phyloP scores from a whole-genome alignment of 2,797 vertebrate species.

The Parotocinclus haroldoi region DNA sequence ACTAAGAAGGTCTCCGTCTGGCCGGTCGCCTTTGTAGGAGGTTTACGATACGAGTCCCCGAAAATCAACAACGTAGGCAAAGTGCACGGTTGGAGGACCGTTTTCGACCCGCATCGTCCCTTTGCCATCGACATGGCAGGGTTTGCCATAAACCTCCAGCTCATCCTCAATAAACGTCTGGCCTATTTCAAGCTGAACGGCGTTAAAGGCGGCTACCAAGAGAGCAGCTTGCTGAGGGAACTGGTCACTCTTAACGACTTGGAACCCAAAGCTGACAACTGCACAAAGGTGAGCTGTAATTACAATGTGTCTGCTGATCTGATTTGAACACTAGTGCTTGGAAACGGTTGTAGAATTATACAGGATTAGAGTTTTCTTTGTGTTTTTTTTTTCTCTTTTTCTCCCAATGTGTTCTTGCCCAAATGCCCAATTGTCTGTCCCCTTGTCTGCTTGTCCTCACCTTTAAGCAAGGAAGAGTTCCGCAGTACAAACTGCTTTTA shows the following conservation, averaged over 20 bases:
- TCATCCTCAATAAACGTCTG: constrained; percentile 93
- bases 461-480: too few species aligned
- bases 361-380: too few species aligned
- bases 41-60: constrained; percentile 94
- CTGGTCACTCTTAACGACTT: constrained; percentile 94
- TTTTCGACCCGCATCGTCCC: constrained; percentile 94
- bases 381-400: too few species aligned
- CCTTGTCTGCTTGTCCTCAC: too few species aligned
- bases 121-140: constrained; percentile 99
- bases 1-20: constrained; percentile 95
- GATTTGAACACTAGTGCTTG: too few species aligned
- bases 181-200: constrained; percentile 97
- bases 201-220: constrained; percentile 96
- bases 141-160: constrained; percentile 91
- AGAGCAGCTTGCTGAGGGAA: constrained; percentile 94
- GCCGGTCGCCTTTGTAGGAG: constrained; percentile 95
- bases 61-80: constrained; percentile 94
- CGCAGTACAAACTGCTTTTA: too few species aligned
- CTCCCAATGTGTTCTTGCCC: too few species aligned
- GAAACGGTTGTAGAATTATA: too few species aligned
- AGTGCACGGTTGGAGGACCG: constrained; percentile 97
- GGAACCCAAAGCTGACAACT: constrained; percentile 98
- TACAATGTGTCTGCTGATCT: too few species aligned
- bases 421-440: too few species aligned
- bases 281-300: constrained; percentile 85